Evolutionary conservation across 92 coral and sea anemone genomes (phyloP), one percentile per base, ranked within the genome.

Genomic region (Porites rus): DNA sequence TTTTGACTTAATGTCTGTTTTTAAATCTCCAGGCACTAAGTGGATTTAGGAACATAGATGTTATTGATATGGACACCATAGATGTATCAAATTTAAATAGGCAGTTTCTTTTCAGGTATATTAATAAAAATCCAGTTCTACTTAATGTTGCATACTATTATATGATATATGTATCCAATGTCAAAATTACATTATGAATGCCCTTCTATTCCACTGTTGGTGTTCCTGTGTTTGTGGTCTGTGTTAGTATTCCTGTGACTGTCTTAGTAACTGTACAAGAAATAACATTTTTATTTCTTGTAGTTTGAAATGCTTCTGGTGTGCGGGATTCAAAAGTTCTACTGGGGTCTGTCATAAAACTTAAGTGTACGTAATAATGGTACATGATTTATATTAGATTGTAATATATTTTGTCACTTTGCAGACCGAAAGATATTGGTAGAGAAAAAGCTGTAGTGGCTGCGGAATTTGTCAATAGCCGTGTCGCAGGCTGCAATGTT

Each of bases 31-130:
- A 96, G 99, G 99, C 98, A 51, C 93, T 94, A 1, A 87, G 93
- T 91, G 99, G 99, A 12, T 93, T 96, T 69, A 80, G 95, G 69
- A 92, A 96, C 86, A 96, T 96, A 81, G 96, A 96, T 86, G 99
- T 96, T 20, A 96, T 96, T 91, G 99, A 96, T 62, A 96, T 96
- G 99, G 99, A 96, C 76, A 96, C 98, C 53, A 96, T 96, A 70
- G 99, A 96, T 79, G 88, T 96, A 54, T 96, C 99, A 78, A 96
- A 96, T 77, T 91, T 96, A 73, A 96, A 96, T 92, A 84, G 99
- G 80, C 99, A 96, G 84, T 96, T 96, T 60, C 79, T 96, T 64
- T 96, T 96, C 84, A 95, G 99, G 99, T 96, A 82, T 75, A 86
- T 61, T 18, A 61, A 20, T 17, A 24, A 9, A 65, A n/a, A 4